Percentiles rank a stretch among this genome's conserved stretches.
Evolutionary conservation across 2,888 invertebrate genomes (phyloP).

Genomic region (Lasioglossum villosulum): DNA sequence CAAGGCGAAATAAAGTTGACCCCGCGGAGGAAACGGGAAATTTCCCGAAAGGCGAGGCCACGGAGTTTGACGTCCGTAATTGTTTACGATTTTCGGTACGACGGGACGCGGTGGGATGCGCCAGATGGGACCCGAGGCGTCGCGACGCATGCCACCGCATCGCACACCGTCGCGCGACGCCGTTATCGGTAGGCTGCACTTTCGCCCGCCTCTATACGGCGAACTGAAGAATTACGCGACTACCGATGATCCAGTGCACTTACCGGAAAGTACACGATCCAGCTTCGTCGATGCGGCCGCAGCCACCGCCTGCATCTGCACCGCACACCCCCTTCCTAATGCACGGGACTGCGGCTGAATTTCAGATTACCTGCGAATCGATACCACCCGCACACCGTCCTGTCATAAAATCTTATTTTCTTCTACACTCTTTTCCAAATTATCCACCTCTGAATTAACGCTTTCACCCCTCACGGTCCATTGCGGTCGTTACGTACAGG

Average conservation of each 20-base stretch:
- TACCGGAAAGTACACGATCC: constrained; percentile 50
- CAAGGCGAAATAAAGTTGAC: not conserved
- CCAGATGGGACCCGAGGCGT: constrained; percentile 31
- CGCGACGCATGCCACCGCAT: not conserved
- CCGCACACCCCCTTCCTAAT: constrained; percentile 37
- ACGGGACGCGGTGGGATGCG: constrained; percentile 9
- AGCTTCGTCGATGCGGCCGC: constrained; percentile 51
- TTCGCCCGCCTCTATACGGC: constrained; percentile 6
- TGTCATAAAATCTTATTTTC: not conserved
- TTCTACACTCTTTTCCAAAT: not conserved
- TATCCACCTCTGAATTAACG: not conserved
- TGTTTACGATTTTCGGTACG: constrained; percentile 41
- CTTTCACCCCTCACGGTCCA: no score
- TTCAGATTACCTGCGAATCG: constrained; percentile 65
- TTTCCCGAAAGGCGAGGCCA: not conserved
- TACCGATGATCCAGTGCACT: constrained; percentile 65
- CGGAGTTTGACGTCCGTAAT: constrained; percentile 15
- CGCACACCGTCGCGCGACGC: not conserved
- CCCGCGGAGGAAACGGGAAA: not conserved
- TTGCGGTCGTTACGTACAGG: no score
- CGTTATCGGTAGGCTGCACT: constrained; percentile 29
- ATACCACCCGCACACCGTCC: constrained; percentile 21
- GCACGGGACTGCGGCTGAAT: constrained; percentile 53
- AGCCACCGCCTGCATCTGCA: constrained; percentile 39
- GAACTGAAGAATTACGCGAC: constrained; percentile 64